Evolutionary conservation across 2,888 invertebrate genomes (phyloP).

Genomic region (Seira sanloemensis): DNA sequence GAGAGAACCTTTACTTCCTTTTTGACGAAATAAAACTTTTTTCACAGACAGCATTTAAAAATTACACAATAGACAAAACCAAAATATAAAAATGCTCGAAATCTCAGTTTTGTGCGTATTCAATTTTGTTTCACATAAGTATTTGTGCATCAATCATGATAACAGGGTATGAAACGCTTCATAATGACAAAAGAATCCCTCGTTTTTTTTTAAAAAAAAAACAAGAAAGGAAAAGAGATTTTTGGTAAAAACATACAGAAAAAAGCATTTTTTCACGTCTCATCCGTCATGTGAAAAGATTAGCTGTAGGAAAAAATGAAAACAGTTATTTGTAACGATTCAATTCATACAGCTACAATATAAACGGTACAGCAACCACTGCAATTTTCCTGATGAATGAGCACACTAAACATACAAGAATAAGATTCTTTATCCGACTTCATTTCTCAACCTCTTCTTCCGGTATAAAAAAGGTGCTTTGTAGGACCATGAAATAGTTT

Average conservation of each 20-base stretch:
- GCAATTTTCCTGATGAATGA: not conserved
- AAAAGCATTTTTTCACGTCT: not conserved
- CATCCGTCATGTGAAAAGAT: not conserved
- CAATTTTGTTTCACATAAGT: not conserved
- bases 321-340: slow-evolving; percentile 4
- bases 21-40: not conserved
- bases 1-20: slow-evolving; percentile 34
- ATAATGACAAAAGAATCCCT: not conserved
- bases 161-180: not conserved
- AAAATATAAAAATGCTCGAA: not conserved
- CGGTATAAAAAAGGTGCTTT: not conserved
- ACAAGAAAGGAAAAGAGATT: not conserved
- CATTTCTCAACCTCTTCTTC: not conserved
- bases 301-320: not conserved
- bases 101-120: not conserved
- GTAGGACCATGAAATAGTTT: too few species aligned
- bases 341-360: not conserved
- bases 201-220: not conserved
- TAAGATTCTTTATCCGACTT: not conserved
- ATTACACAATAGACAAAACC: not conserved
- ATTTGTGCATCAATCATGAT: not conserved
- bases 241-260: not conserved
- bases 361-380: not conserved
- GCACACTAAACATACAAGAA: not conserved
- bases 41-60: not conserved